Percentiles rank a stretch among this genome's conserved stretches.
phyloP scores from a whole-genome alignment of 2,797 vertebrate genomes.

The Rhadinocentrus ornatus region DNA sequence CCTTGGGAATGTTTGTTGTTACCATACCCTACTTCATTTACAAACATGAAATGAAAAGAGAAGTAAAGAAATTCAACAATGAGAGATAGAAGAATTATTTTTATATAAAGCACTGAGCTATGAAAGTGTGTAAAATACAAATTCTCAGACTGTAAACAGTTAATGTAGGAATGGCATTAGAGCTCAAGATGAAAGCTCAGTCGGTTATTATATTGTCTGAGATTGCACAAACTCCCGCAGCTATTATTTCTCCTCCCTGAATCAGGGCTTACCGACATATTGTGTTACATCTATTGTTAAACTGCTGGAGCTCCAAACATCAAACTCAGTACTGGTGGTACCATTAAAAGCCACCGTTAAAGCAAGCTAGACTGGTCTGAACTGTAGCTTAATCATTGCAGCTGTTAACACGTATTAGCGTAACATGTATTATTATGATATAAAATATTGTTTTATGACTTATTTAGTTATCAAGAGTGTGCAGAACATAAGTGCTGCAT shows the following conservation, averaged over 20 bases:
- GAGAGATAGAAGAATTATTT: background rate
- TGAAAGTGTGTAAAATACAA: constrained; percentile 5
- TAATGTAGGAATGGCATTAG: constrained; percentile 10
- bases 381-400: background rate
- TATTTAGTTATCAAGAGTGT: constrained; percentile 31
- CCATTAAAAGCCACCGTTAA: background rate
- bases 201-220: constrained; percentile 22
- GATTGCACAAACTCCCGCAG: constrained; percentile 10
- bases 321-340: background rate
- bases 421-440: constrained; percentile 13
- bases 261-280: constrained; percentile 48
- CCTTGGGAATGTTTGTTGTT: background rate
- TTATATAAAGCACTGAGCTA: background rate
- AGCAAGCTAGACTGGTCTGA: background rate
- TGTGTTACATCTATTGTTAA: constrained; percentile 42
- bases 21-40: background rate
- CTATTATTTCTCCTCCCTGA: constrained; percentile 29
- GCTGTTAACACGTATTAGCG: constrained; percentile 13
- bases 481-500: constrained; percentile 22
- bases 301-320: constrained; percentile 20
- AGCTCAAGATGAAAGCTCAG: constrained; percentile 4
- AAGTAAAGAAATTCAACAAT: constrained; percentile 18
- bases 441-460: constrained; percentile 39
- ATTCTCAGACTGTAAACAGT: constrained; percentile 16
- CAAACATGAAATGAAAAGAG: constrained; percentile 12